Conservation (phyloP, 2,888 invertebrate genomes). For the Acrobasis suavella region DNA sequence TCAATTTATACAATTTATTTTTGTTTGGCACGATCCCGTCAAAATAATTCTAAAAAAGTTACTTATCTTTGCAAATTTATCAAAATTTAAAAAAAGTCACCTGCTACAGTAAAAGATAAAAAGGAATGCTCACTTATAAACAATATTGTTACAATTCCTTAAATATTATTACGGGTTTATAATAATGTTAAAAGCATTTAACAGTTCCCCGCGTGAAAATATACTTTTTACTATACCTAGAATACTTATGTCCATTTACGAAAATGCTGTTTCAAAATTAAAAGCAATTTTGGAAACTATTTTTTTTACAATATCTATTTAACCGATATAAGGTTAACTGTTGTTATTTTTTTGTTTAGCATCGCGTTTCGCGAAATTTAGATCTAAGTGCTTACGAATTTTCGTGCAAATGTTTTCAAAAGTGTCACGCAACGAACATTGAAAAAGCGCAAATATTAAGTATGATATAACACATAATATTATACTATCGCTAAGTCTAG, state of each 20-base stretch:
- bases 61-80: constrained; percentile 16
- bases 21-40: constrained; percentile 28
- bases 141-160: constrained; percentile 30
- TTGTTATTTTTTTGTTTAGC: background rate
- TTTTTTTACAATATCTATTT: background rate
- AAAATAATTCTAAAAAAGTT: constrained; percentile 10
- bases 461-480: constrained; percentile 36
- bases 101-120: constrained; percentile 21
- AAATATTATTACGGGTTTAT: background rate
- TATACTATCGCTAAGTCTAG: constrained; percentile 45
- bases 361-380: constrained; percentile 32
- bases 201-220: constrained; percentile 19
- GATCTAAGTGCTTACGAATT: constrained; percentile 43
- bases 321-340: no score
- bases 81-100: constrained; percentile 14
- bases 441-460: constrained; percentile 43
- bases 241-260: constrained; percentile 6
- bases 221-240: constrained; percentile 18
- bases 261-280: background rate
- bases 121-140: constrained; percentile 27
- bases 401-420: constrained; percentile 42
- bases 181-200: background rate
- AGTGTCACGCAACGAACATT: constrained; percentile 48
- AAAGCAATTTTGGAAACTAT: background rate
- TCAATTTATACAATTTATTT: constrained; percentile 10